Percentiles rank a stretch among this genome's conserved stretches.
Evolutionary conservation across 2,888 invertebrate species (phyloP).

Genomic region (Imbricaverruca yamaguchii): DNA sequence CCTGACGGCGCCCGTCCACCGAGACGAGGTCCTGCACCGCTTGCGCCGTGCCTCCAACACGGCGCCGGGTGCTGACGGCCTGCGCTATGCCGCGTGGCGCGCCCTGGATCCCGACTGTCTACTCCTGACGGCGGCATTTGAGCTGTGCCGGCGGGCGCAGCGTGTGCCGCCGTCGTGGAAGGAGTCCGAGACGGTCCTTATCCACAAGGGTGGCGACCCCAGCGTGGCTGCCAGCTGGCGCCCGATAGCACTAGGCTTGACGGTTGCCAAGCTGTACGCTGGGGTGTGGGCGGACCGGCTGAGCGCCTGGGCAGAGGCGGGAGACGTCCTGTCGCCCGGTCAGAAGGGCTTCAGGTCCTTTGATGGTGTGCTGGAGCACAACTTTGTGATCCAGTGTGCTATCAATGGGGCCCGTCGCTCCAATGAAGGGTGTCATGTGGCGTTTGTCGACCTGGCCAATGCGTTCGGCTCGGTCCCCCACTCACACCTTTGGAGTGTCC

Average conservation of each 20-base stretch:
- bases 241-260: no score
- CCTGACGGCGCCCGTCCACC: no score
- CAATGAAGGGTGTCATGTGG: no score
- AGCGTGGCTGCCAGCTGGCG: not conserved
- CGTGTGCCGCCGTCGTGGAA: no score
- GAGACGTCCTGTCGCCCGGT: no score
- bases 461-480: no score
- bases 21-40: no score
- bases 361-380: conserved; percentile 3
- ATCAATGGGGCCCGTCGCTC: not conserved
- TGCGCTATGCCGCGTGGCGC: not conserved
- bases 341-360: conserved; percentile 11
- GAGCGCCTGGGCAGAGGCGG: no score
- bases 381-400: not conserved
- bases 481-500: no score
- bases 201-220: not conserved
- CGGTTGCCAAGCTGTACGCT: no score
- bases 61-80: conserved; percentile 8
- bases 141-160: not conserved
- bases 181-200: not conserved
- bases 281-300: no score
- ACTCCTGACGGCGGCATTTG: not conserved
- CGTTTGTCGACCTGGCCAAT: no score
- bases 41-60: not conserved
- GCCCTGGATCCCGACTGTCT: not conserved